Base-by-base conservation (phyloP, 1,140 invertebrate species). In the Bombus haemorrhoidalis region DNA sequence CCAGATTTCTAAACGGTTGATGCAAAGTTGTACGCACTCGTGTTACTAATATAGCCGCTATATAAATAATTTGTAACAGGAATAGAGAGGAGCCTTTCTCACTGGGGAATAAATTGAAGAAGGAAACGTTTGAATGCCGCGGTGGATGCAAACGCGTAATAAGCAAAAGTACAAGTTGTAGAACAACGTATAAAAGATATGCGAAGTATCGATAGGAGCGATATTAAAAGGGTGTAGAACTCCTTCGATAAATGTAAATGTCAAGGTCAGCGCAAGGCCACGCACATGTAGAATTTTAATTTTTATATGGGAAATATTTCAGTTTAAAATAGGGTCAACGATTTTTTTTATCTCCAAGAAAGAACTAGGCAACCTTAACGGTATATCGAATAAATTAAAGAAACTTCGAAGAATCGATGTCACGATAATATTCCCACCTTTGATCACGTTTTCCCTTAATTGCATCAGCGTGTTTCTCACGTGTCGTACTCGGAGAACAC, bases 361-460 rank as follows among this genome's bases (percentile, higher is more conserved):
- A 9, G 12, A 39, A 28, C 10, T 32, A 15, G 25, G 22, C 3
- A 71, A 41, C 37, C 5, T 15, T 18, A 39, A 68, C 37, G 47
- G 47, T 8, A 6, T 53, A 8, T 53, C 1, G 9, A 79, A 79
- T 79, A 34, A 32, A 66, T 34, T 66, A 22, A 68, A 79, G 62
- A 6, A n/a, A 4, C 12, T 64, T 77, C 59, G 6, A n/a, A 64
- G 75, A 77, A 64, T n/a, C n/a, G 32, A 66, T 32, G 12, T 39
- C 41, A 34, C 12, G 47, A 53, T 53, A 53, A 53, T 53, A 8
- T 53, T 22, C 47, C 18, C 1, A 53, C 47, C 18, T 53, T 18
- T 22, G 47, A 22, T 53, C 47, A 53, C 47, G 62, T 66, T 79
- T 34, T 79, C 8, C 62, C 13, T 79, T 79, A 68, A 79, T 43